These are phyloP conservation scores for Rhineura floridana DNA, from an alignment of 2,113 vertebrate genomes.

Conservation along the genomic window DNA sequence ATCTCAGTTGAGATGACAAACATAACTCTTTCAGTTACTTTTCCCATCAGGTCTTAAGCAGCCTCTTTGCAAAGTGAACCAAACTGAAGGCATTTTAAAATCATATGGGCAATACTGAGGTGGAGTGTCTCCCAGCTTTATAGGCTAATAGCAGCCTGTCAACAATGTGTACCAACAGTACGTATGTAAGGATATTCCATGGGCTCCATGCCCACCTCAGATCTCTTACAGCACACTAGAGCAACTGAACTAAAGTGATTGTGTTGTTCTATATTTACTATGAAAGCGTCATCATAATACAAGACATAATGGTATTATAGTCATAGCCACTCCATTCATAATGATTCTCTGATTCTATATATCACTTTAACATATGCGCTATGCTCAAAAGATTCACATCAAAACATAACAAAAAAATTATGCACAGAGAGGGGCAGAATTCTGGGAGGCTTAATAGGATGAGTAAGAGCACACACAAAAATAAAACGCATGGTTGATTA, in stretches of 20 bases:
- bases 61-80: no score
- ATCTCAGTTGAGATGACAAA: no score
- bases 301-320: neutral
- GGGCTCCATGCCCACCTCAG: neutral
- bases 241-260: neutral
- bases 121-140: no score
- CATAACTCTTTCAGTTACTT: no score
- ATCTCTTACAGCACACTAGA: neutral
- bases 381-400: neutral
- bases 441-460: neutral
- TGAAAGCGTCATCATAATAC: neutral
- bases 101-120: no score
- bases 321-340: neutral
- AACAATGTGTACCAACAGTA: no score
- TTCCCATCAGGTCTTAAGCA: no score
- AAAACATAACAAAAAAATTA: neutral
- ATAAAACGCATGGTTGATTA: neutral
- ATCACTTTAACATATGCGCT: neutral
- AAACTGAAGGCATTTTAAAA: no score
- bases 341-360: no score
- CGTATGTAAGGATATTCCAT: no score
- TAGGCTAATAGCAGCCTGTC: no score
- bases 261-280: neutral
- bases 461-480: neutral
- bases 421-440: neutral